Conservation (phyloP, 2,888 invertebrate species). For the Platycheirus albimanus region DNA sequence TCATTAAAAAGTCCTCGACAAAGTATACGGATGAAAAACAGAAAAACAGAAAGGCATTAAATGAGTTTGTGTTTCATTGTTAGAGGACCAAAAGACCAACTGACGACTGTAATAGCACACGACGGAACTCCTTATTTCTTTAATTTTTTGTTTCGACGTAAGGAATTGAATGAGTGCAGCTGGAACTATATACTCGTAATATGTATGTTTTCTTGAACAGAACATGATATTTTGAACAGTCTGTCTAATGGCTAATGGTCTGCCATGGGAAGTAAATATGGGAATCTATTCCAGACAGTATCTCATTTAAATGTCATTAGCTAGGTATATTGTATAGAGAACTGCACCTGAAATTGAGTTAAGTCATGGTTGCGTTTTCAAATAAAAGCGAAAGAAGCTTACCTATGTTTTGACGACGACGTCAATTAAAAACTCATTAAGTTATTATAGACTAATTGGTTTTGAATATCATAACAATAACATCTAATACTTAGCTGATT, state of each 20-base stretch:
- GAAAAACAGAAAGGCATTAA: constrained; percentile 58
- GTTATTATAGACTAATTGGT: neutral
- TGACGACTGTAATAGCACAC: too few species aligned
- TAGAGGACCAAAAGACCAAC: constrained; percentile 4
- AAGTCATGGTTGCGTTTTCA: neutral
- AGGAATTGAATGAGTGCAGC: constrained; percentile 27
- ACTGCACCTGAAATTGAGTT: constrained; percentile 25
- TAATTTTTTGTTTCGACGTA: neutral
- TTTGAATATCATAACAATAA: too few species aligned
- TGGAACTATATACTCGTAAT: neutral
- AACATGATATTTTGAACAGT: constrained; percentile 29
- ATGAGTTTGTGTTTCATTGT: constrained; percentile 38
- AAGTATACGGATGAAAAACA: constrained; percentile 37
- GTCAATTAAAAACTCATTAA: constrained; percentile 54
- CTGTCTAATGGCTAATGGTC: constrained; percentile 25
- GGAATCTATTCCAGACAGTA: constrained; percentile 40
- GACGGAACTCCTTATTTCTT: neutral
- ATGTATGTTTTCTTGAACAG: constrained; percentile 9
- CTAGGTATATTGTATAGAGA: neutral
- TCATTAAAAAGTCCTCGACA: constrained; percentile 70
- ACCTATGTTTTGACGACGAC: neutral
- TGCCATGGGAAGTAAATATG: neutral
- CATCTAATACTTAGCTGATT: too few species aligned
- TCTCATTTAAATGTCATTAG: constrained; percentile 63
- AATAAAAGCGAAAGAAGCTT: neutral